Conservation (phyloP, 1,140 invertebrate species). For the Drosophila takahashii region DNA sequence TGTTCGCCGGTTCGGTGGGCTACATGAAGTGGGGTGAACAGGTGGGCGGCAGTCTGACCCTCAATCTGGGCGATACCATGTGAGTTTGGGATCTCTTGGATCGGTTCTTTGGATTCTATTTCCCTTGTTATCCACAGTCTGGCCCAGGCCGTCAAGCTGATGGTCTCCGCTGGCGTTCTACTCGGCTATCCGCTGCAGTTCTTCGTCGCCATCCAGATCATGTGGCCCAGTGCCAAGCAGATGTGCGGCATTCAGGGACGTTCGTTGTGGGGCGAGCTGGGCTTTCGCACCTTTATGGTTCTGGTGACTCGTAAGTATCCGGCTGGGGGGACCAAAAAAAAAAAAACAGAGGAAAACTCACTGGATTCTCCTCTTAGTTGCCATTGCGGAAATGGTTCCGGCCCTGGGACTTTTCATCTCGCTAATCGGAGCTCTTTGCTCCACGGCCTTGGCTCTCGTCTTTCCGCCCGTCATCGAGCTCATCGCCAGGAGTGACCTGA, state of each 20-base stretch:
- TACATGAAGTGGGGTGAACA: constrained; percentile 92
- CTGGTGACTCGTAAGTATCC: constrained; percentile 89
- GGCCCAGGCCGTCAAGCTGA: constrained; percentile 87
- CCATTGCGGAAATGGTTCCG: constrained; percentile 92
- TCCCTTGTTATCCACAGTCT: constrained; percentile 82
- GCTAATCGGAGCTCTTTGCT: constrained; percentile 94
- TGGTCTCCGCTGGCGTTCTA: constrained; percentile 91
- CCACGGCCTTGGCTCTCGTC: constrained; percentile 94
- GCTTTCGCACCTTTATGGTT: constrained; percentile 88
- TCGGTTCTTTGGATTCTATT: not conserved
- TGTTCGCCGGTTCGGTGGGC: constrained; percentile 92
- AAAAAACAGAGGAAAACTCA: not conserved
- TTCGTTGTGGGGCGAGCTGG: constrained; percentile 86
- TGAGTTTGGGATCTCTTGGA: constrained; percentile 43
- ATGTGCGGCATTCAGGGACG: constrained; percentile 51
- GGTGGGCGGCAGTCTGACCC: constrained; percentile 89
- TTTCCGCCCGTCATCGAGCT: constrained; percentile 96
- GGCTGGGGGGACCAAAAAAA: too few species aligned
- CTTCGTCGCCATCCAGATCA: constrained; percentile 91
- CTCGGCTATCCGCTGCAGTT: constrained; percentile 93
- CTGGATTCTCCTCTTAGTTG: constrained; percentile 86
- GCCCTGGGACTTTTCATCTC: constrained; percentile 95
- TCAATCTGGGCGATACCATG: constrained; percentile 87
- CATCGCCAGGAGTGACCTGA: constrained; percentile 86
- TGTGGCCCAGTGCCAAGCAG: constrained; percentile 85